phyloP scores from a whole-genome alignment of 1,140 invertebrate species.

The Agrypnia vestita region DNA sequence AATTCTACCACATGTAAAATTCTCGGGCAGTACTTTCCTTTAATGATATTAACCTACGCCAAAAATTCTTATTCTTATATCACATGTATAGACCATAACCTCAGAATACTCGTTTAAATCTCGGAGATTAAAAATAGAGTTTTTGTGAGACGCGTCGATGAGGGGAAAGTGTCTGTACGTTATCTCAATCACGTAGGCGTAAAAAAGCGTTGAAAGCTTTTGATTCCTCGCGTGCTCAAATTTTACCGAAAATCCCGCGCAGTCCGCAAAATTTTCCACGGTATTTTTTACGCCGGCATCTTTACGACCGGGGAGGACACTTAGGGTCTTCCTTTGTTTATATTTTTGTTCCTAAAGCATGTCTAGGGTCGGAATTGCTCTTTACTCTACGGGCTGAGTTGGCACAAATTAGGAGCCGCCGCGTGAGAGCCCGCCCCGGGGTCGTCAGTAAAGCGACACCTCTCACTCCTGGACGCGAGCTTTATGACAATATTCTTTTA shows the following conservation, averaged over 20 bases:
- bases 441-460: constrained; percentile 4
- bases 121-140: background rate
- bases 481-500: no score
- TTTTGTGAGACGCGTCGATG: background rate
- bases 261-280: constrained; percentile 30
- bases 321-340: constrained; percentile 43
- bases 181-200: constrained; percentile 27
- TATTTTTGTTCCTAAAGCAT: constrained; percentile 44
- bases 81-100: no score
- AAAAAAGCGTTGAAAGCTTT: constrained; percentile 35
- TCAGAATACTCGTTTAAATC: no score
- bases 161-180: background rate
- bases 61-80: no score
- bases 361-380: constrained; percentile 41
- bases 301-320: constrained; percentile 38
- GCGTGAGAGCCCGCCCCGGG: constrained; percentile 28
- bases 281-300: constrained; percentile 44
- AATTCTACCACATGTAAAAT: no score
- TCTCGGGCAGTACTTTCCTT: no score
- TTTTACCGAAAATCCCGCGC: constrained; percentile 32
- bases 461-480: background rate
- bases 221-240: constrained; percentile 39
- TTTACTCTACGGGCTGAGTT: constrained; percentile 51
- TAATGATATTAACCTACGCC: no score
- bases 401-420: constrained; percentile 50